phyloP scores from a whole-genome alignment of 2,113 vertebrate species.

The Dasypus novemcinctus region DNA sequence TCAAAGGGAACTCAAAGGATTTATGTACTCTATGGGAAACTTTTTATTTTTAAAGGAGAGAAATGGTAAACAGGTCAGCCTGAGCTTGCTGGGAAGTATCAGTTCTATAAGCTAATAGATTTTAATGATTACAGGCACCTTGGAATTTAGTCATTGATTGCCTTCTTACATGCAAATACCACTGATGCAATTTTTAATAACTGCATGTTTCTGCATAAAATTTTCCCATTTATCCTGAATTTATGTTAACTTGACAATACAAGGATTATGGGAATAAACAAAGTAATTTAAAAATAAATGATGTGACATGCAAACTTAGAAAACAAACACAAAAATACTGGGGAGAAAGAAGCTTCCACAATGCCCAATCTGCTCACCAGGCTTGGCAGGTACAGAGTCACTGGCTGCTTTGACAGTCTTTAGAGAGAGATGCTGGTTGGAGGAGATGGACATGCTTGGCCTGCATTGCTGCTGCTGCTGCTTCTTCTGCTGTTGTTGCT shows the following conservation, averaged over 20 bases:
- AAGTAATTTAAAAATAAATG: constrained; percentile 12
- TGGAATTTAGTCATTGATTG: neutral
- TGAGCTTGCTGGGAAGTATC: neutral
- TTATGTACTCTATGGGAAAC: neutral
- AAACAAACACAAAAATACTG: neutral
- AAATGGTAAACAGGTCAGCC: neutral
- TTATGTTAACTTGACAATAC: neutral
- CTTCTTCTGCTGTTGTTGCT: constrained; percentile 93
- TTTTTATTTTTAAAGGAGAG: neutral
- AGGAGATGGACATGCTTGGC: constrained; percentile 85
- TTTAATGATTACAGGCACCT: neutral
- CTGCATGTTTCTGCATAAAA: neutral
- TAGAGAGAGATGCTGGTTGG: constrained; percentile 89
- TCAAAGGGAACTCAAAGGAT: constrained; percentile 19
- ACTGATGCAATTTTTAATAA: constrained; percentile 10
- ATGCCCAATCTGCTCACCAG: constrained; percentile 81
- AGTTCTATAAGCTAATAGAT: neutral
- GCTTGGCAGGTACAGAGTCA: constrained; percentile 83
- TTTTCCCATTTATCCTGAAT: neutral
- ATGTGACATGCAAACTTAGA: neutral
- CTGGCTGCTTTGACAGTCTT: constrained; percentile 90
- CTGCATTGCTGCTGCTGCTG: constrained; percentile 91
- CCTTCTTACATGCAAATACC: neutral
- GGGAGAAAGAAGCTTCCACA: neutral
- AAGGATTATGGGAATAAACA: neutral